Percentiles rank a stretch among this genome's conserved stretches.
Conservation (phyloP, 2,113 vertebrate genomes). For the Theropithecus gelada region DNA sequence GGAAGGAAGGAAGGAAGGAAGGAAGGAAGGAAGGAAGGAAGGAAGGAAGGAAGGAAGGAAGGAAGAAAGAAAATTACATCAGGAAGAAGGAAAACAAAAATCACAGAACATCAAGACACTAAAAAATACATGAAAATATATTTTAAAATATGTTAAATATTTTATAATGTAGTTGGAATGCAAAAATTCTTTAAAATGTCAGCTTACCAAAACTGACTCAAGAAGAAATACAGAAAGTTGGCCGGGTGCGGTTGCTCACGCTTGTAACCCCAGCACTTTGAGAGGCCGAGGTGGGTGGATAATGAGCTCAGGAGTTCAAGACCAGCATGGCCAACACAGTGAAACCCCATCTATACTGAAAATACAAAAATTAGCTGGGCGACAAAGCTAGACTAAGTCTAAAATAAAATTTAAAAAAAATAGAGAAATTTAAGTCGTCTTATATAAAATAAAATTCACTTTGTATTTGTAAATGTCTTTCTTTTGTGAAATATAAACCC, state of each 20-base stretch:
- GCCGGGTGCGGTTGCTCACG: too few species aligned
- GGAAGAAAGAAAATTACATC: background rate
- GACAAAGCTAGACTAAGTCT: too few species aligned
- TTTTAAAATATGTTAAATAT: background rate
- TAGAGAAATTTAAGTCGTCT: background rate
- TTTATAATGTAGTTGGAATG: background rate
- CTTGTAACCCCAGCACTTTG: too few species aligned
- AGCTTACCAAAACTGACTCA: background rate
- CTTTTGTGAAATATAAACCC: background rate
- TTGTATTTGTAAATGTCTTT: background rate
- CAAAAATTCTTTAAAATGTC: background rate
- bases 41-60: rapidly evolving
- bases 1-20: rapidly evolving
- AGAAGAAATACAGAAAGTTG: background rate
- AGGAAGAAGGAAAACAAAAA: background rate
- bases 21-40: rapidly evolving
- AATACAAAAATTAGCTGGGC: too few species aligned
- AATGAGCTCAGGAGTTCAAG: too few species aligned
- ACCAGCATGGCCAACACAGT: too few species aligned
- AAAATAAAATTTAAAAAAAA: background rate
- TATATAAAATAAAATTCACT: background rate
- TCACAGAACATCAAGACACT: background rate
- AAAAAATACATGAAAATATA: background rate
- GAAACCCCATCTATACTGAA: too few species aligned
- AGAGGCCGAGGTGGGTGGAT: too few species aligned